phyloP scores from a whole-genome alignment of 1,140 invertebrate species.

The Neodiprion pinetum region DNA sequence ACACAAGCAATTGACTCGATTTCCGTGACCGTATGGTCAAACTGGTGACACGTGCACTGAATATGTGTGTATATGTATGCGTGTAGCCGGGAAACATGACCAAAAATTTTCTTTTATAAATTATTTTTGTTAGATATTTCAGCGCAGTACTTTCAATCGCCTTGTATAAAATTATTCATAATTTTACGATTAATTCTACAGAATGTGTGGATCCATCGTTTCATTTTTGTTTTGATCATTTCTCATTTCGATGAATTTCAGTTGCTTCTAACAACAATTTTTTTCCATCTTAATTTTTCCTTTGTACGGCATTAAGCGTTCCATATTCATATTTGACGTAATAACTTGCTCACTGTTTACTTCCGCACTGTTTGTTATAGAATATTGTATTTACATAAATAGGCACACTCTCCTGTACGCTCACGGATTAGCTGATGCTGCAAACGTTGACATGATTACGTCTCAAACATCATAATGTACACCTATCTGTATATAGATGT shows the following conservation, averaged over 20 bases:
- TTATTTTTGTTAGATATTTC: too few relatives aligned
- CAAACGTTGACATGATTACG: not conserved
- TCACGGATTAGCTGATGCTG: not conserved
- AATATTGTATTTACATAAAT: not conserved
- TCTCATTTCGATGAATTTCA: conserved; percentile 13
- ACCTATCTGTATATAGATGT: conserved; percentile 6
- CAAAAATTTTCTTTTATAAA: too few relatives aligned
- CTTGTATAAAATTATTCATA: too few relatives aligned
- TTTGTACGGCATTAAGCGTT: conserved; percentile 13
- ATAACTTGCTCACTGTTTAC: too few relatives aligned
- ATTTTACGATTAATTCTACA: not conserved
- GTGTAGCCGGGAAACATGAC: too few relatives aligned
- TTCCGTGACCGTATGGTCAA: too few relatives aligned
- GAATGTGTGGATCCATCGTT: not conserved
- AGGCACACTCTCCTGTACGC: conserved; percentile 10
- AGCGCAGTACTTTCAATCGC: too few relatives aligned
- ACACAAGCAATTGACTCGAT: too few relatives aligned
- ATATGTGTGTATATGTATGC: too few relatives aligned
- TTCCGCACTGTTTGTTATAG: conserved; percentile 2
- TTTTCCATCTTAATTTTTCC: not conserved
- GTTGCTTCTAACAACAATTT: conserved; percentile 15
- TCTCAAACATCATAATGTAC: not conserved
- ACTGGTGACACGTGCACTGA: too few relatives aligned
- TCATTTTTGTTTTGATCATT: not conserved
- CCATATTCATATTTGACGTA: conserved; percentile 4